Evolutionary conservation across 2,888 invertebrate genomes (phyloP).

Genomic region (Cosmopolites sordidus): DNA sequence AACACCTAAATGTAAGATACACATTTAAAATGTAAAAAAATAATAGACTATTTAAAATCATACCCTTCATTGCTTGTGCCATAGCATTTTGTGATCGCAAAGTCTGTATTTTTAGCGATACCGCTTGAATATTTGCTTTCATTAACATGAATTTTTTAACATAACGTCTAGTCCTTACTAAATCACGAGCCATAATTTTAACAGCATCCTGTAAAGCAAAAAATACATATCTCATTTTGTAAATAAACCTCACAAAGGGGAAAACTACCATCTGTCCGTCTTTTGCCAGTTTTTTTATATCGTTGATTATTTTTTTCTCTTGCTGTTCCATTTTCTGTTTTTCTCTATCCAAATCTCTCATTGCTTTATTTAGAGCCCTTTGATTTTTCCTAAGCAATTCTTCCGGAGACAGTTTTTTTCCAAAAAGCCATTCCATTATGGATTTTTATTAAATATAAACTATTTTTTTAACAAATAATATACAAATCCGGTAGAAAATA

Average conservation of each 20-base stretch:
- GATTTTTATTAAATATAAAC: constrained; percentile 25
- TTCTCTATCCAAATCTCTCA: constrained; percentile 92
- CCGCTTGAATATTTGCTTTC: constrained; percentile 98
- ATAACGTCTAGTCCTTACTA: constrained; percentile 92
- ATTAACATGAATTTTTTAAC: constrained; percentile 98
- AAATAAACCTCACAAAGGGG: neutral
- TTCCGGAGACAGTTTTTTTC: constrained; percentile 92
- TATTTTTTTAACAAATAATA: too few species aligned
- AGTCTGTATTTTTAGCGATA: constrained; percentile 95
- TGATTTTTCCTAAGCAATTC: constrained; percentile 99
- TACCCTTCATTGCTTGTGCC: constrained; percentile 96
- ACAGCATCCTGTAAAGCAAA: constrained; percentile 79
- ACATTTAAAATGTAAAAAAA: neutral
- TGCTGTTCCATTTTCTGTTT: constrained; percentile 95
- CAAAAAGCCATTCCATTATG: constrained; percentile 98
- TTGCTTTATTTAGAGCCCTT: constrained; percentile 94
- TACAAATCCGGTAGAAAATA: too few species aligned
- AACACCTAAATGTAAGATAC: constrained; percentile 56
- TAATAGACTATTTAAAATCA: neutral
- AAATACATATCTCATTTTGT: constrained; percentile 2
- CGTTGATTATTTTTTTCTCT: constrained; percentile 96
- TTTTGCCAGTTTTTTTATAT: constrained; percentile 98
- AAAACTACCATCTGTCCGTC: constrained; percentile 94
- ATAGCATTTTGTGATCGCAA: constrained; percentile 97
- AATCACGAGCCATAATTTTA: constrained; percentile 98